Conservation (phyloP, 2,888 invertebrate genomes). For the Morpho helenor region DNA sequence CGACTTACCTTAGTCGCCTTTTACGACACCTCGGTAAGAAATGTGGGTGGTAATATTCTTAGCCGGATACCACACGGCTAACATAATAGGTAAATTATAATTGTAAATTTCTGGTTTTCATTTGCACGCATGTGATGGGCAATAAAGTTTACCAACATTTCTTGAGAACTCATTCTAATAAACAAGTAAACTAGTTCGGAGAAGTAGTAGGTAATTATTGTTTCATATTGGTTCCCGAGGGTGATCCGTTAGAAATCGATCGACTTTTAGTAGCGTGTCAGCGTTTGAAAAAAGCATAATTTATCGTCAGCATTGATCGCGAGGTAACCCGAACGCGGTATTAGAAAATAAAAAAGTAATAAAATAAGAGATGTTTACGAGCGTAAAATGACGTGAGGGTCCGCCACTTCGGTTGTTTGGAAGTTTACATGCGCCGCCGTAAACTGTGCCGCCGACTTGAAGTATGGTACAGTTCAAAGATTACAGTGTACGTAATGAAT, state of each 20-base stretch:
- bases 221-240: slow-evolving; percentile 69
- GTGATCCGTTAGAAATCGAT: slow-evolving; percentile 79
- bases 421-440: slow-evolving; percentile 48
- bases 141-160: slow-evolving; percentile 39
- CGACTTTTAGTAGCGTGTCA: slow-evolving; percentile 77
- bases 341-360: slow-evolving; percentile 77
- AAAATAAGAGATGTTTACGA: slow-evolving; percentile 75
- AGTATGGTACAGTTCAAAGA: too few relatives aligned
- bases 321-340: slow-evolving; percentile 71
- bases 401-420: slow-evolving; percentile 60
- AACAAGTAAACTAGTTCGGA: slow-evolving; percentile 74
- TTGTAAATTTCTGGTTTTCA: slow-evolving; percentile 20
- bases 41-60: too few relatives aligned
- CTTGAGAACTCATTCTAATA: slow-evolving; percentile 66
- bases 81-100: background rate
- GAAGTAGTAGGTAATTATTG: slow-evolving; percentile 68
- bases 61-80: too few relatives aligned
- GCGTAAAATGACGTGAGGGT: slow-evolving; percentile 73
- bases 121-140: slow-evolving; percentile 14
- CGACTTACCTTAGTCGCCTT: too few relatives aligned
- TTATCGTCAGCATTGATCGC: slow-evolving; percentile 76
- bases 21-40: too few relatives aligned
- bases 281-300: slow-evolving; percentile 75
- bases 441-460: slow-evolving; percentile 27
- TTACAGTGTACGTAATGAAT: too few relatives aligned